Evolutionary conservation across 1,140 invertebrate species (phyloP).

Genomic region (Latrodectus geometricus): DNA sequence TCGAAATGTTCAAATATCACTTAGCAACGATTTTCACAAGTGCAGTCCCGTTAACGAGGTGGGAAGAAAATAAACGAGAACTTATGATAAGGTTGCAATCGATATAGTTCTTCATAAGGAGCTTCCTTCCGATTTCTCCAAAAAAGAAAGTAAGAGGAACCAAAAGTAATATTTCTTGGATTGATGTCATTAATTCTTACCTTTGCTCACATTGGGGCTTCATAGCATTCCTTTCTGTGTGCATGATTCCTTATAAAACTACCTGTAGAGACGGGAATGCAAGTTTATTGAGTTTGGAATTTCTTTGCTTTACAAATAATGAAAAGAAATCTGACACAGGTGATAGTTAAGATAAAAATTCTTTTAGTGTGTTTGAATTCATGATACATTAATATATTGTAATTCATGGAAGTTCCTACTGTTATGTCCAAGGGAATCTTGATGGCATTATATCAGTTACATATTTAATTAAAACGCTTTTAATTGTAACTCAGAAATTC

Average conservation of each 20-base stretch:
- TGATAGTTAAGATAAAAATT: too few species aligned
- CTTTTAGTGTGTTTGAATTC: too few species aligned
- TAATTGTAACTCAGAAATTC: too few species aligned
- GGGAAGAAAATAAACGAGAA: conserved; percentile 7
- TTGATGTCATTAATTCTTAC: conserved; percentile 33
- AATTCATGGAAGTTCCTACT: too few species aligned
- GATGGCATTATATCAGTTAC: too few species aligned
- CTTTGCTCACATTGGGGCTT: conserved; percentile 19
- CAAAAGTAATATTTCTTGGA: conserved; percentile 21
- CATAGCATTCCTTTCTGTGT: conserved; percentile 4
- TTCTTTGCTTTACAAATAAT: too few species aligned
- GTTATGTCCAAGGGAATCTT: too few species aligned
- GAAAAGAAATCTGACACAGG: too few species aligned
- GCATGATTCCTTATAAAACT: conserved; percentile 26
- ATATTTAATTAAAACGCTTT: too few species aligned
- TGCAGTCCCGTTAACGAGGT: conserved; percentile 14
- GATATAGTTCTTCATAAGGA: conserved; percentile 44
- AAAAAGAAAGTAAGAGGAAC: conserved; percentile 24
- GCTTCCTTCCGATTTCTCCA: neutral
- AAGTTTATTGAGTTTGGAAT: too few species aligned
- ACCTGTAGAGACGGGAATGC: neutral
- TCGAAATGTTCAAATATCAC: neutral
- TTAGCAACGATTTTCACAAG: conserved; percentile 24
- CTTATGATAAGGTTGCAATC: conserved; percentile 10
- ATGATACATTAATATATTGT: too few species aligned